These are phyloP conservation scores for Microtus agrestis DNA, from an alignment of 2,797 vertebrate species.

Conservation along the genomic window DNA sequence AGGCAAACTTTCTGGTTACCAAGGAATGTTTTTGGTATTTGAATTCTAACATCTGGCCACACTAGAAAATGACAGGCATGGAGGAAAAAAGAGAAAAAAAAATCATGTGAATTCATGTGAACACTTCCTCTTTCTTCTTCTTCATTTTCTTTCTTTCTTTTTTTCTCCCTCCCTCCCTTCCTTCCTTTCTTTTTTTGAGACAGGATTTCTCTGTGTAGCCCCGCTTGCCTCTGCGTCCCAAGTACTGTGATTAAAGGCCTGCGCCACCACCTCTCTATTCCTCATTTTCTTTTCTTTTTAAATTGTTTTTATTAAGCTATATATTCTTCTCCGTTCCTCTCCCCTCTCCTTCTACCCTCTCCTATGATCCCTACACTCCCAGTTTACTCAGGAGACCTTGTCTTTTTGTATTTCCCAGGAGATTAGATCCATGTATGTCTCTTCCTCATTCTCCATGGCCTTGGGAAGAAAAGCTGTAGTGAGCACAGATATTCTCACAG, in stretches of 20 bases:
- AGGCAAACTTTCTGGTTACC: not conserved
- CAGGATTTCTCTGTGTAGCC: not conserved
- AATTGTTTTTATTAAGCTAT: too few species aligned
- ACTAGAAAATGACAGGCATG: slow-evolving; percentile 2
- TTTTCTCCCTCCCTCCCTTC: too few species aligned
- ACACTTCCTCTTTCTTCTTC: not conserved
- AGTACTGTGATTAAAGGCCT: not conserved
- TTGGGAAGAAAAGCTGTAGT: not conserved
- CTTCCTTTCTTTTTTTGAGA: not conserved
- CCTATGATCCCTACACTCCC: too few species aligned
- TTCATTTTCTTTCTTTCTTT: not conserved
- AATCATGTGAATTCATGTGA: too few species aligned
- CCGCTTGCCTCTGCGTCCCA: not conserved
- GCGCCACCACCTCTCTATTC: not conserved
- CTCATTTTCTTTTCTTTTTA: not conserved
- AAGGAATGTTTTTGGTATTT: slow-evolving; percentile 5
- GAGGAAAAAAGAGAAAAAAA: not conserved
- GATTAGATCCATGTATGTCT: not conserved
- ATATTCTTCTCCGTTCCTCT: too few species aligned
- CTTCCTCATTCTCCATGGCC: not conserved
- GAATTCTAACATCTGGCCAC: not conserved
- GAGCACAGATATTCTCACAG: not conserved
- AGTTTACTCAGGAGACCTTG: too few species aligned
- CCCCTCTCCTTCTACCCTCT: too few species aligned
- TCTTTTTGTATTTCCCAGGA: too few species aligned